phyloP scores from a whole-genome alignment of 2,113 vertebrate species.

The Campylorhamphus procurvoides region DNA sequence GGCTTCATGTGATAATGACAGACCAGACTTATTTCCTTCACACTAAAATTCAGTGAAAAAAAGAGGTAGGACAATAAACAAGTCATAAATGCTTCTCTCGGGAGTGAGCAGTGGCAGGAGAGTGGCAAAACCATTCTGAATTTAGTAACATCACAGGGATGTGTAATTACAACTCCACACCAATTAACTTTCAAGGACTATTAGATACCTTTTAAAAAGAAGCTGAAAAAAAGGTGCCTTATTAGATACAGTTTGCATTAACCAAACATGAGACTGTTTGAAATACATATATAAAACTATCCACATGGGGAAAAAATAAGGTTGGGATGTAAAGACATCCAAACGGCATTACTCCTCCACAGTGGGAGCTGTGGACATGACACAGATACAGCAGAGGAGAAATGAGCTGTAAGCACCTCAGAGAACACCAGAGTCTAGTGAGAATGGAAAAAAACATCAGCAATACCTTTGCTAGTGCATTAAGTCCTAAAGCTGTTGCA shows the following conservation, averaged over 20 bases:
- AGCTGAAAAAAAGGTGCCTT: neutral
- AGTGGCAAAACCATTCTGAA: neutral
- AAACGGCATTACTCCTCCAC: neutral
- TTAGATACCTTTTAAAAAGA: neutral
- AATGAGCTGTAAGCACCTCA: neutral
- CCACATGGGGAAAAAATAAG: neutral
- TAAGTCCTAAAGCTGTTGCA: conserved; percentile 94
- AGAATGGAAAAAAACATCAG: neutral
- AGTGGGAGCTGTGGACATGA: neutral
- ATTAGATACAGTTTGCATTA: neutral
- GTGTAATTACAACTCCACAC: neutral
- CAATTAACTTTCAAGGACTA: neutral
- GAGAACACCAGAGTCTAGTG: neutral
- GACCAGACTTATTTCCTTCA: neutral
- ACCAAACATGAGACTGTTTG: neutral
- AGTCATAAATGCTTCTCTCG: neutral
- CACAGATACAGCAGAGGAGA: neutral
- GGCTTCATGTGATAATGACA: neutral
- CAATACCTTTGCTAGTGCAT: conserved; percentile 93
- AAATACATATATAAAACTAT: neutral
- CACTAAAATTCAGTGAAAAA: neutral
- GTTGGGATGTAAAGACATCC: neutral
- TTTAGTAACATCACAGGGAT: neutral
- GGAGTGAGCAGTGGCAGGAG: neutral
- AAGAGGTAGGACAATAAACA: neutral